phyloP scores from a whole-genome alignment of 2,113 vertebrate species.

The Felis catus region F.catus_Fca126_mat1.0 CM031416.1:82075001-82075500 shows the following conservation, averaged over 20 bases:
- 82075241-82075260: background rate
- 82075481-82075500: background rate
- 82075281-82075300: background rate
- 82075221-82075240: background rate
- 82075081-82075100: background rate
- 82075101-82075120: background rate
- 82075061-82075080: background rate
- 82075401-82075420: background rate
- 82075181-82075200: background rate
- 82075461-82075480: background rate
- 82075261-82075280: background rate
- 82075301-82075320: background rate
- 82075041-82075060: background rate
- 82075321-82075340: background rate
- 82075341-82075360: background rate
- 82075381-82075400: background rate
- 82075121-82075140: background rate
- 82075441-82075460: background rate
- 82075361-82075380: background rate
- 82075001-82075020: background rate
- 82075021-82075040: background rate
- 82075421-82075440: no score
- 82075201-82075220: background rate
- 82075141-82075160: background rate
- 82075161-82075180: background rate